Base-by-base conservation (phyloP, 2,888 invertebrate genomes). In the Hydraecia micacea region DNA sequence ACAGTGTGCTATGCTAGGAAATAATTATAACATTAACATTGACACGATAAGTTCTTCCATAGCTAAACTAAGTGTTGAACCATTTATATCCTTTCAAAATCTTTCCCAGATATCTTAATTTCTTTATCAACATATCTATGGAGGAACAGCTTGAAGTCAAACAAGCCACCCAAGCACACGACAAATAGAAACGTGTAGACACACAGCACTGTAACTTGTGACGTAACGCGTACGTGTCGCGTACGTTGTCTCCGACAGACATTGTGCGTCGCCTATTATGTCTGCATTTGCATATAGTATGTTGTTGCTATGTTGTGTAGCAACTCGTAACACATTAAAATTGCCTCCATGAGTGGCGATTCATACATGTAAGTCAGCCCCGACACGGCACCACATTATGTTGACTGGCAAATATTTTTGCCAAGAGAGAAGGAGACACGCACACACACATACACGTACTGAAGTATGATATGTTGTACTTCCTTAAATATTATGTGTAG, bases 281-380 rank as follows among this genome's bases (percentile, higher is more conserved):
- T 80, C 65, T 58, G 58, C 67, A 68, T 83, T 86, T 79, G 75
- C 73, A 86, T 76, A 73, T n/a, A 28, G 74, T n/a, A 65, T 42
- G 60, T 58, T 81, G 73, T 77, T 78, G 62, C 66, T 82, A 58
- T 42, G 67, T 58, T 25, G 58, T 15, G 25, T 55, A 4, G 39
- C 15, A 18, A 36, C 81, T 60, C 39, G 32, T 73, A 49, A 58
- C 9, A 49, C 1, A 32, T 21, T 32, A n/a, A 28, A 15, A 49
- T 9, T 78, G 25, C 11, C 36, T 55, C 63, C 52, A 32, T 42
- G 52, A 76, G 58, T 28, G 28, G 9, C 39, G 1, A 11, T 2
- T 11, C 25, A 9, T 32, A 18, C 25, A 70, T 32, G 2, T 2
- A 32, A 25, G 8, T 68, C 28, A 52, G 49, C 32, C 0, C 68